Percentiles rank a stretch among this genome's conserved stretches.
Evolutionary conservation across 1,140 invertebrate species (phyloP).

Genomic region (Atta texana): DNA sequence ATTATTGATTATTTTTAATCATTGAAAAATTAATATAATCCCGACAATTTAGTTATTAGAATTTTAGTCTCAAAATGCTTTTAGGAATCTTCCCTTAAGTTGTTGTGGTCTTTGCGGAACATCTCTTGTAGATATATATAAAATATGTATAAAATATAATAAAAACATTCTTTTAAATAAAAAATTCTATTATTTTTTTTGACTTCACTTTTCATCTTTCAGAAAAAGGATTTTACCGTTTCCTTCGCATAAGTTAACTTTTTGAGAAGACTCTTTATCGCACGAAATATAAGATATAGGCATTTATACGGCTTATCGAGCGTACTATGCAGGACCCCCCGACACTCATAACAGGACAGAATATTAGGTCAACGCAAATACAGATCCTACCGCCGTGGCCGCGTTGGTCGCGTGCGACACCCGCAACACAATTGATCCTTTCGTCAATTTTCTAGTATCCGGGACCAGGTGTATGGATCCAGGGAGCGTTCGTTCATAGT

Average conservation of each 20-base stretch:
- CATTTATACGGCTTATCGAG: constrained; percentile 14
- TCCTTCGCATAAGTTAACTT: not conserved
- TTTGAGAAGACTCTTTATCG: constrained; percentile 21
- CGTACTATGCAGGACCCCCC: not conserved
- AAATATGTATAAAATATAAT: not conserved
- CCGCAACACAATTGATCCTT: constrained; percentile 69
- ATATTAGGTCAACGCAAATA: constrained; percentile 66
- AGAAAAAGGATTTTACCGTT: not conserved
- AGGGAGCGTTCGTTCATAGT: constrained; percentile 55
- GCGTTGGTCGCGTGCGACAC: constrained; percentile 67
- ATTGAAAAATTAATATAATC: no score
- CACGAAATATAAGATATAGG: not conserved
- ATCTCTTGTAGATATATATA: not conserved
- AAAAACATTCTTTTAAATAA: not conserved
- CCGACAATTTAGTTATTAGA: no score
- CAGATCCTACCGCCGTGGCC: constrained; percentile 42
- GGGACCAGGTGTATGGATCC: constrained; percentile 72
- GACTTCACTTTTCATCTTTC: not conserved
- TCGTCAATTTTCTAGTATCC: constrained; percentile 69
- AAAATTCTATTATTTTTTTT: not conserved
- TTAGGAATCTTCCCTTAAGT: no score
- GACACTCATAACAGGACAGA: constrained; percentile 51
- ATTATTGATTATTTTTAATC: no score
- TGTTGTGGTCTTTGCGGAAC: no score
- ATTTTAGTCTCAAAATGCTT: no score